phyloP scores from a whole-genome alignment of 2,888 invertebrate species.

The Thecocarcelia acutangulata region DNA sequence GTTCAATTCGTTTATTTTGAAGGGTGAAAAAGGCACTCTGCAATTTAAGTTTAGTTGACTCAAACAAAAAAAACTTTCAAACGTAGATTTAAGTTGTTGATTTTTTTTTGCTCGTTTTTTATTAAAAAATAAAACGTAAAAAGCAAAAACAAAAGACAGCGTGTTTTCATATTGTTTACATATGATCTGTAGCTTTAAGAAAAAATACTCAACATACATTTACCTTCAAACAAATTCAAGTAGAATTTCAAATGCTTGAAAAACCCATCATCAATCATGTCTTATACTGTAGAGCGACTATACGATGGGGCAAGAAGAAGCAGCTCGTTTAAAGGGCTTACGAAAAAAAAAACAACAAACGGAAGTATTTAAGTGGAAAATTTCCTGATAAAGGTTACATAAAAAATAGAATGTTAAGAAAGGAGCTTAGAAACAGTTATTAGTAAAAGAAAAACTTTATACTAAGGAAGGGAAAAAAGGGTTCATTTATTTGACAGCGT shows the following conservation, averaged over 20 bases:
- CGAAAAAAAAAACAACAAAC: neutral
- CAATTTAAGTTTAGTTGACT: conserved; percentile 48
- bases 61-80: conserved; percentile 36
- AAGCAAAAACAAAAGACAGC: conserved; percentile 45
- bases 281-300: conserved; percentile 12
- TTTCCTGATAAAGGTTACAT: conserved; percentile 47
- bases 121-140: conserved; percentile 6
- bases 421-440: conserved; percentile 6
- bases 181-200: conserved; percentile 41
- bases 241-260: conserved; percentile 14
- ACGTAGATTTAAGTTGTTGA: neutral
- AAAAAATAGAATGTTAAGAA: neutral
- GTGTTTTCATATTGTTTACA: conserved; percentile 61
- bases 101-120: conserved; percentile 23
- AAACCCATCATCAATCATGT: conserved; percentile 65
- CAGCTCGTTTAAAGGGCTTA: neutral
- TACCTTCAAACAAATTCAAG: neutral
- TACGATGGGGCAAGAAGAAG: conserved; percentile 30
- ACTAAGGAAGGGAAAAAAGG: conserved; percentile 17
- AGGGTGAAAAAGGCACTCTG: conserved; percentile 33
- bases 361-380: conserved; percentile 53
- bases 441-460: conserved; percentile 10
- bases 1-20: conserved; percentile 26
- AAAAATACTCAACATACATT: neutral
- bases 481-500: conserved; percentile 20